These are phyloP conservation scores for Lepidocyrtoides sp. DNA, from an alignment of 2,888 invertebrate genomes.

Conservation along the genomic window DNA sequence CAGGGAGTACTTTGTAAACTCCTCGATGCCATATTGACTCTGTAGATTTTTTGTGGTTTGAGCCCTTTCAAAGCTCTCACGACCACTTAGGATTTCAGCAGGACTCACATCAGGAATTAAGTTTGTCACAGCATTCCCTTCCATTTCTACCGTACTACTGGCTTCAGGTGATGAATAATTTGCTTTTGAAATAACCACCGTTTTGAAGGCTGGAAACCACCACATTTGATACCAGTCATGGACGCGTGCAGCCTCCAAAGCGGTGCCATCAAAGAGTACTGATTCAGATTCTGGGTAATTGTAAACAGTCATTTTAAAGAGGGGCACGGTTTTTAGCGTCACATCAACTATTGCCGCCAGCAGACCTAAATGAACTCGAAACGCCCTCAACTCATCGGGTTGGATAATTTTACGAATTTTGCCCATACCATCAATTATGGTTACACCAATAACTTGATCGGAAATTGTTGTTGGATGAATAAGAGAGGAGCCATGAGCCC, in stretches of 20 bases:
- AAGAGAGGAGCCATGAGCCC: constrained; percentile 76
- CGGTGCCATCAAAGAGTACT: constrained; percentile 69
- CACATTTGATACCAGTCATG: constrained; percentile 77
- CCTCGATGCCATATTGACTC: constrained; percentile 69
- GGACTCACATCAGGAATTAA: constrained; percentile 72
- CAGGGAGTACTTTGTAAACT: constrained; percentile 68
- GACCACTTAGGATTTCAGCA: constrained; percentile 64
- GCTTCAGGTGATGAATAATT: constrained; percentile 34
- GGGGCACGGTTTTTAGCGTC: constrained; percentile 72
- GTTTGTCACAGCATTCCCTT: constrained; percentile 75
- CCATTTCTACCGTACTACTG: background rate
- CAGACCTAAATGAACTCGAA: constrained; percentile 74
- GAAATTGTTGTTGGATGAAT: constrained; percentile 75
- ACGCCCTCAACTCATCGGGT: constrained; percentile 58
- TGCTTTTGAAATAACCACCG: constrained; percentile 73
- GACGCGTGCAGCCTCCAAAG: constrained; percentile 44
- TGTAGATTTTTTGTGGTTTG: constrained; percentile 68
- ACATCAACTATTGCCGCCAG: constrained; percentile 76
- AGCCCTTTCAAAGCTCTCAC: constrained; percentile 68
- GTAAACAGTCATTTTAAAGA: constrained; percentile 74
- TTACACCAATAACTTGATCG: constrained; percentile 74
- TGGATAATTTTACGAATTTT: constrained; percentile 57
- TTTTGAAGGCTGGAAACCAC: constrained; percentile 73
- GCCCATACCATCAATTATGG: constrained; percentile 76
- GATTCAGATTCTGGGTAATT: constrained; percentile 65